A percentile compares a stretch with the other conserved stretches of the same genome.
Evolutionary conservation across 2,113 vertebrate species (phyloP).

Genomic region (Mormyrus lacerda): DNA sequence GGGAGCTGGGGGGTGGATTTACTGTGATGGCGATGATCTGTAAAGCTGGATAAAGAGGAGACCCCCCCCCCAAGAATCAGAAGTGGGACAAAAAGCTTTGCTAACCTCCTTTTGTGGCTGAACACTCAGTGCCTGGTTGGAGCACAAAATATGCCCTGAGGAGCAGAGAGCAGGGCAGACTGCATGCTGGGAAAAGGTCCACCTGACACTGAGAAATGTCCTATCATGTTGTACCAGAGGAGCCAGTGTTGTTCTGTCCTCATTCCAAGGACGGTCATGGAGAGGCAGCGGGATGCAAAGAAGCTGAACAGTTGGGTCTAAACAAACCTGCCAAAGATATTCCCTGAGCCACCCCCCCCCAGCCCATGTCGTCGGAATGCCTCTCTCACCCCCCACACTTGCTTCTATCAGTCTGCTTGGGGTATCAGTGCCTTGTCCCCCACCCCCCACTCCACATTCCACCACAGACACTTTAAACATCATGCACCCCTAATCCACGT

Average conservation of each 20-base stretch:
- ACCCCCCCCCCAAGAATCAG: background rate
- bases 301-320: background rate
- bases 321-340: background rate
- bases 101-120: background rate
- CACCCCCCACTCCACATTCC: constrained; percentile 27
- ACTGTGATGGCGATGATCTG: background rate
- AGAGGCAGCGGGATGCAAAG: background rate
- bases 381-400: constrained; percentile 16
- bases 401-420: constrained; percentile 36
- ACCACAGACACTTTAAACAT: constrained; percentile 31
- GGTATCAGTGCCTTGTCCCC: constrained; percentile 27
- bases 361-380: background rate
- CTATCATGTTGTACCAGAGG: background rate
- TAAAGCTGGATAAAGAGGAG: background rate
- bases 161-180: background rate
- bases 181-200: background rate
- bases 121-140: background rate
- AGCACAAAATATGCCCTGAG: background rate
- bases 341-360: background rate
- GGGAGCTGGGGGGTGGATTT: background rate
- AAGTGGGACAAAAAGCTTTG: background rate
- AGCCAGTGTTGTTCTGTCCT: background rate
- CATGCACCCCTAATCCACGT: constrained; percentile 46
- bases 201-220: background rate
- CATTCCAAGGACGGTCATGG: background rate